Base-by-base conservation (phyloP, 2,113 vertebrate genomes). In the Brevimyrus niger region DNA sequence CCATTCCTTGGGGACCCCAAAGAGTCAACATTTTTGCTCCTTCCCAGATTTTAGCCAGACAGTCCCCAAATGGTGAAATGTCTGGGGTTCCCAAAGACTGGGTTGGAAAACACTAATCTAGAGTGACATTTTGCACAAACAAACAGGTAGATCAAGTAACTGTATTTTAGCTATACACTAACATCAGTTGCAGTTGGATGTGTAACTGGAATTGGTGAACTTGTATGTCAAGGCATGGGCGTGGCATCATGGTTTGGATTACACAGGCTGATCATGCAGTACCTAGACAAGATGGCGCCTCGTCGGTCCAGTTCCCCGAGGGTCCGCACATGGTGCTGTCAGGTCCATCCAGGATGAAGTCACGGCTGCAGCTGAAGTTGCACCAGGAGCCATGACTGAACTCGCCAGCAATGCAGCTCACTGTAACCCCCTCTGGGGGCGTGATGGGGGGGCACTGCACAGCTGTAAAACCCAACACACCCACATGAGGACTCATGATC, bases 271-370 rank as follows among this genome's bases (percentile, higher is more conserved):
- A 44, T 23, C 44, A 46, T 84, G 10, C 44, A 47, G 19, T 84
- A 84, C 82, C 82, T 84, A 23, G 82, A 21, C 82, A 84, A 3
- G 44, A 47, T 13, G 82, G 44, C 1, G 23, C 44, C 19, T 84
- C 44, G 15, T 47, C 9, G 19, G 42, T 84, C 82, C 82, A 84
- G 82, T 84, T 84, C 82, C 82, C 82, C 0, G 44, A 84, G 8
- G 82, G 44, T 13, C 82, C 44, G 89, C 95, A 96, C 13, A 4
- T 93, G 88, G 95, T 38, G 17, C 89, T 65, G 3, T 93, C 55
- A 5, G 91, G 90, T 44, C 94, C 94, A 73, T 89, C 51, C 15
- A 87, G 48, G 44, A 2, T 31, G 42, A 65, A 90, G 35, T 65
- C 88, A 4, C 27, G 42, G 11, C 38, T 53, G 9, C 88, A 89